Conservation (phyloP, 2,113 vertebrate species). For the Nycticorax nycticorax region DNA sequence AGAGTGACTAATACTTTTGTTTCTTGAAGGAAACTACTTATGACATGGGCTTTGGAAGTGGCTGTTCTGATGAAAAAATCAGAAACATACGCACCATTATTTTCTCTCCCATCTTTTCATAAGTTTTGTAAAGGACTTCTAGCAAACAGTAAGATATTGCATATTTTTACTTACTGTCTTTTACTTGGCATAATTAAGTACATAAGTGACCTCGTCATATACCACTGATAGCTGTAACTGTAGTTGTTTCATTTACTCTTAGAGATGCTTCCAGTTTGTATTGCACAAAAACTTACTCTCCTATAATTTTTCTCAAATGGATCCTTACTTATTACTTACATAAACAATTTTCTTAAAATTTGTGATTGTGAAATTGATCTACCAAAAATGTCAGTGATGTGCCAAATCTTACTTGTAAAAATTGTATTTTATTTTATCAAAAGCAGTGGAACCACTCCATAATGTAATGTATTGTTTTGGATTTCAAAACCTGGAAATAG, state of each 20-base stretch:
- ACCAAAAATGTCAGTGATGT: not conserved
- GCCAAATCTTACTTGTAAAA: not conserved
- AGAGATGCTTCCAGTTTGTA: not conserved
- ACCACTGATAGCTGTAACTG: not conserved
- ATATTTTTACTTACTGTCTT: not conserved
- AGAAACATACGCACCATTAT: conserved; percentile 93
- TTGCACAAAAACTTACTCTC: not conserved
- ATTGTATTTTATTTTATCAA: not conserved
- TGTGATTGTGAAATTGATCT: not conserved
- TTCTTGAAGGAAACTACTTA: conserved; percentile 86
- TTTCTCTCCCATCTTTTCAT: conserved; percentile 92
- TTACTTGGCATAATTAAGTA: not conserved
- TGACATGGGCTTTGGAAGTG: conserved; percentile 95
- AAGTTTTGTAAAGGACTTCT: conserved; percentile 95
- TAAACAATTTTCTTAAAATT: not conserved
- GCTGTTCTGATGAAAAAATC: conserved; percentile 94
- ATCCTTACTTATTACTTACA: not conserved
- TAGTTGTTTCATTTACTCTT: not conserved
- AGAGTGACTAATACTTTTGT: not conserved
- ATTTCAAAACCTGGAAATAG: not conserved
- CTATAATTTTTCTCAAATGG: not conserved
- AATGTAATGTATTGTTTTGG: not conserved
- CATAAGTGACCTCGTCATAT: not conserved
- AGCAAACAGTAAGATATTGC: conserved; percentile 84
- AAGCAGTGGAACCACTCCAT: not conserved